These are phyloP conservation scores for Sinocyclocheilus maitianheensis DNA, from an alignment of 2,113 vertebrate genomes.

Conservation along the genomic window DNA sequence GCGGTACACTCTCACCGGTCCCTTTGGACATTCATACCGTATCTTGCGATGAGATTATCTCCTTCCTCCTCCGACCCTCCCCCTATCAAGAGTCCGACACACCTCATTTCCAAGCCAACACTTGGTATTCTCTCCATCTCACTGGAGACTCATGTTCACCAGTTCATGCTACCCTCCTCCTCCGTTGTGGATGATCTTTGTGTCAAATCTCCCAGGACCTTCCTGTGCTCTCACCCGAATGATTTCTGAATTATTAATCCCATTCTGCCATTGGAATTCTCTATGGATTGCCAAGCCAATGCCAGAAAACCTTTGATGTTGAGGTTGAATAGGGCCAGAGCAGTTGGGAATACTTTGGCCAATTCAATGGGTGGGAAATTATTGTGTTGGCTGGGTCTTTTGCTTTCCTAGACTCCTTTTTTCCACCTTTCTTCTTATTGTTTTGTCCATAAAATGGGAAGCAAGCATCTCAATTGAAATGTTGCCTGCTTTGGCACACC, in stretches of 20 bases:
- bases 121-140: slow-evolving; percentile 13
- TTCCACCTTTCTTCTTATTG: neutral
- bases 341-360: neutral
- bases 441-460: neutral
- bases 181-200: slow-evolving; percentile 46
- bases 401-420: neutral
- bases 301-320: slow-evolving; percentile 51
- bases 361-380: neutral
- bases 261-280: slow-evolving; percentile 57
- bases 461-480: neutral
- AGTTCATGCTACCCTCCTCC: neutral
- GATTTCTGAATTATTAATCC: slow-evolving; percentile 68
- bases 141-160: slow-evolving; percentile 7
- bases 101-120: neutral
- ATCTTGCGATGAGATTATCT: slow-evolving; percentile 29
- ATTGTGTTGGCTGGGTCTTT: slow-evolving; percentile 6
- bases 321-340: slow-evolving; percentile 44
- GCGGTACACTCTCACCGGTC: neutral
- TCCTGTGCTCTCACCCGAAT: slow-evolving; percentile 56
- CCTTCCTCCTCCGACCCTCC: neutral
- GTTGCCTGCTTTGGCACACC: neutral
- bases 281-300: slow-evolving; percentile 45
- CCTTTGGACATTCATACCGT: slow-evolving; percentile 13
- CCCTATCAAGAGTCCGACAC: neutral
- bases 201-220: slow-evolving; percentile 58